These are phyloP conservation scores for Crotalus helleri DNA, from an alignment of 2,113 vertebrate genomes.

Conservation along the genomic window DNA sequence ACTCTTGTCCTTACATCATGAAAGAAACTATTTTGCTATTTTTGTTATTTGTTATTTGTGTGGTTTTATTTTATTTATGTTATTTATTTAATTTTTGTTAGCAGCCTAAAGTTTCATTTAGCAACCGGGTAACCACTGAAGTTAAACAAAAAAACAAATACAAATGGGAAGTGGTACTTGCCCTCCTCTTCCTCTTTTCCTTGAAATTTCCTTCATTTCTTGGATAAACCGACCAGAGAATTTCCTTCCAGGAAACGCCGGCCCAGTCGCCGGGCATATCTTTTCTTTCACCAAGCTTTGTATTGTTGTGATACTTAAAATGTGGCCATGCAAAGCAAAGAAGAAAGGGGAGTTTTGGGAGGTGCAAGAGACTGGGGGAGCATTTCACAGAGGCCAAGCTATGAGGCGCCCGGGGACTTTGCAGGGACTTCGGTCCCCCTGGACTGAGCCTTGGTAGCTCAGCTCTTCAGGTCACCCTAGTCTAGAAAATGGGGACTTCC, in stretches of 20 bases:
- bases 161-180: background rate
- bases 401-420: background rate
- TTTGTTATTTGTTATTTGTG: background rate
- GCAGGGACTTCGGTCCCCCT: background rate
- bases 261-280: background rate
- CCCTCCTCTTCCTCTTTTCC: background rate
- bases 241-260: background rate
- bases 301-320: background rate
- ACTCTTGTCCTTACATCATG: background rate
- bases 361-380: background rate
- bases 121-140: background rate
- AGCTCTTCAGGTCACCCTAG: background rate
- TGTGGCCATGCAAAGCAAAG: background rate
- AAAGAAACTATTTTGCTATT: background rate
- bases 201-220: background rate
- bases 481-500: background rate
- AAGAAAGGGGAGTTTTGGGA: background rate
- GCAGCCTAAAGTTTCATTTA: background rate
- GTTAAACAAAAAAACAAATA: background rate
- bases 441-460: background rate
- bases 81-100: background rate
- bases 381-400: background rate
- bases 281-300: background rate
- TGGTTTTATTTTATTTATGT: background rate
- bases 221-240: background rate